Conservation (phyloP, 2,888 invertebrate genomes). For the Isoperla grammatica region DNA sequence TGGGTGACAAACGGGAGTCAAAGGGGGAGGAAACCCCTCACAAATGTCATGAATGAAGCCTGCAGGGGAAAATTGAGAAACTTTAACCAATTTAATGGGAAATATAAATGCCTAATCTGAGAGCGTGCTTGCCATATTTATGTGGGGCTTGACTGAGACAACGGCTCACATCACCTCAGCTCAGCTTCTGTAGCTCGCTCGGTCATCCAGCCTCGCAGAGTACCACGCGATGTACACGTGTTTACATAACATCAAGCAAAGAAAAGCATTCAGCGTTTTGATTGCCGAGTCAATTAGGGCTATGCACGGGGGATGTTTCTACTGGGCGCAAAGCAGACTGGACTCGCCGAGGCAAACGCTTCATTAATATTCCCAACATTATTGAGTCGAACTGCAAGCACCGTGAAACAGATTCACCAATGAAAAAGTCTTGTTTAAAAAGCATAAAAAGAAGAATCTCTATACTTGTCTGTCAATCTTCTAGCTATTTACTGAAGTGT, state of each 20-base stretch:
- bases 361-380: neutral
- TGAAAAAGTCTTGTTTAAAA: slow-evolving; percentile 21
- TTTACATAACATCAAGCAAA: too few relatives aligned
- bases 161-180: too few relatives aligned
- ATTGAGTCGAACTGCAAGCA: neutral
- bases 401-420: slow-evolving; percentile 20
- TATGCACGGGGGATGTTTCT: too few relatives aligned
- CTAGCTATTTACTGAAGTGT: slow-evolving; percentile 32
- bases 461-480: slow-evolving; percentile 30
- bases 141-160: slow-evolving; percentile 12
- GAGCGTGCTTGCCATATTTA: slow-evolving; percentile 30
- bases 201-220: too few relatives aligned
- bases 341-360: too few relatives aligned
- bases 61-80: slow-evolving; percentile 28
- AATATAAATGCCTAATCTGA: slow-evolving; percentile 32
- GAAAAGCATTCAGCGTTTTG: too few relatives aligned
- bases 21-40: slow-evolving; percentile 14
- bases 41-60: slow-evolving; percentile 28
- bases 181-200: too few relatives aligned
- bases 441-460: slow-evolving; percentile 22
- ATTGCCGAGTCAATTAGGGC: too few relatives aligned
- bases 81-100: slow-evolving; percentile 31
- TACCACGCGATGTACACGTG: too few relatives aligned
- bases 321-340: too few relatives aligned
- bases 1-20: slow-evolving; percentile 20